Base-by-base conservation (phyloP, 1,140 invertebrate genomes). In the Drosophila truncata region DNA sequence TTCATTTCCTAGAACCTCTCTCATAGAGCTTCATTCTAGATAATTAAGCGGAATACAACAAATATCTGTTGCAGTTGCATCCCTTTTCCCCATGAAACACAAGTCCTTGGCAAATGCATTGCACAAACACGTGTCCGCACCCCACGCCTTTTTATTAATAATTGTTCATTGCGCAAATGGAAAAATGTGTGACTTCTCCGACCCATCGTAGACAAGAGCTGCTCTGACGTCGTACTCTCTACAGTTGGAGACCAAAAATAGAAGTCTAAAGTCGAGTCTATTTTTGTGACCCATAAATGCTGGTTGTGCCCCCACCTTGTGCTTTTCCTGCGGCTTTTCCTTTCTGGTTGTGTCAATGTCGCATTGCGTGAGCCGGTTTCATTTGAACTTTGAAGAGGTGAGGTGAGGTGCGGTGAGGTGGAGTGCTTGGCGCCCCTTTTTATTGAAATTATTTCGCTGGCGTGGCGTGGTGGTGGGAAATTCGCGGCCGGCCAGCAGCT, bases 351-450 rank as follows among this genome's bases (percentile, higher is more conserved):
- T 54, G 54, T 66, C 55, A 62, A 69, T 78, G 64, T 69, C 54
- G 60, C 60, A 69, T 88, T 84, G 84, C 84, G 84, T 88, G 84
- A 58, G 64, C 61, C 64, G 72, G 29, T 47, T 23, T 50, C 80
- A 82, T 86, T 78, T 60, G 10, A 44, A 78, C 57, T 57, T 67
- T 57, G 49, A 29, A 29, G 27, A 29, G 25, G 33, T 13, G 33
- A 13, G 49, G 42, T 77, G 73, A 46, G 18, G n/a, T 11, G n/a
- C 7, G 46, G 2, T 25, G 25, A 25, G 25, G 25, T 25, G 25
- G 25, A 3, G 25, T 4, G 25, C 25, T 25, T 18, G 67, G 46
- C 49, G 71, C 60, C 78, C 60, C 60, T 52, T 72, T 80, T 80
- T 64, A 82, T 86, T 82, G 83, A 67, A 66, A 79, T 86, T 69